Evolutionary conservation across 2,113 vertebrate genomes (phyloP).

Genomic region (Arvicanthis niloticus): DNA sequence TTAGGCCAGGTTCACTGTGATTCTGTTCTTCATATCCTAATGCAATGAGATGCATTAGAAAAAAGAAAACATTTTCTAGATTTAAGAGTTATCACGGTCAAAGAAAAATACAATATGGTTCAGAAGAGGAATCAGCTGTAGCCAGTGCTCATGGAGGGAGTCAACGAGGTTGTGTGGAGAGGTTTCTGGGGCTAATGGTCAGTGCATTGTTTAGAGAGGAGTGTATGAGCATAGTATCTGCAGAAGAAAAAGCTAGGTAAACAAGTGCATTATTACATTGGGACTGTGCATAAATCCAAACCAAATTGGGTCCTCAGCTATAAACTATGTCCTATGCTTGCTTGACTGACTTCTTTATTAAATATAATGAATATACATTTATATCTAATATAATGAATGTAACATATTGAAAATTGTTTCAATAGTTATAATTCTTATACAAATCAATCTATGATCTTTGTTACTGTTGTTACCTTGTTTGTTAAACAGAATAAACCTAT

Average conservation of each 20-base stretch:
- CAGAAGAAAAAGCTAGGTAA: background rate
- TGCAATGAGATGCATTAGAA: too few species aligned
- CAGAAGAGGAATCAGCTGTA: background rate
- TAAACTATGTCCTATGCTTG: background rate
- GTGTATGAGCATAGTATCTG: too few species aligned
- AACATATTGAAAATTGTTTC: background rate
- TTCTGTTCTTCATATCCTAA: background rate
- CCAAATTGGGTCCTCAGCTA: background rate
- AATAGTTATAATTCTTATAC: background rate
- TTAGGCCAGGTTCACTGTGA: background rate
- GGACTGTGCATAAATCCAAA: background rate
- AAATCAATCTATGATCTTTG: background rate
- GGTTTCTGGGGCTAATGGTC: background rate
- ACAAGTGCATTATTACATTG: too few species aligned
- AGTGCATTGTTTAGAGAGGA: background rate
- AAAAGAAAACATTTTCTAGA: background rate
- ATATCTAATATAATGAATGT: background rate
- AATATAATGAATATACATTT: background rate
- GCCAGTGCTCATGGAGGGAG: rapidly evolving
- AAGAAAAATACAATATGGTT: background rate
- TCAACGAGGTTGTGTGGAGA: background rate
- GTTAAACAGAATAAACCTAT: background rate
- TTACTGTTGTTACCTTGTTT: background rate
- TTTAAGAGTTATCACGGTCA: background rate
- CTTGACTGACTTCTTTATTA: background rate